phyloP scores from a whole-genome alignment of 2,888 invertebrate species.

The Spodoptera littoralis region DNA sequence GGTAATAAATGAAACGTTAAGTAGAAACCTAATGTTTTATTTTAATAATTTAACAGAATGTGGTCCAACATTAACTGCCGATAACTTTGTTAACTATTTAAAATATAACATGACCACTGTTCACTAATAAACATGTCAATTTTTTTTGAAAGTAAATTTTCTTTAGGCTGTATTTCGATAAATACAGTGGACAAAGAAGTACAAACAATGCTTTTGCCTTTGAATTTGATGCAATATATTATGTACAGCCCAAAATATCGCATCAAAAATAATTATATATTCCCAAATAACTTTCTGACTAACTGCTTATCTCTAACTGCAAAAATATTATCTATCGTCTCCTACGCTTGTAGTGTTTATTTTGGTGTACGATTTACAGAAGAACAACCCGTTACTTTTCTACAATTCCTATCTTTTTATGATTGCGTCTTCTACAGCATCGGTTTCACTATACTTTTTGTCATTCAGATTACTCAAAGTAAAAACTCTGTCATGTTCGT shows the following conservation, averaged over 20 bases:
- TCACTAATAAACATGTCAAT: neutral
- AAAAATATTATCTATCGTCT: neutral
- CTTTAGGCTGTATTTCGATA: neutral
- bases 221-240: slow-evolving; percentile 21
- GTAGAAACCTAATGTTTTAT: no score
- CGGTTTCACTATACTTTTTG: slow-evolving; percentile 12
- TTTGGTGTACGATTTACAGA: no score
- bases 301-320: neutral
- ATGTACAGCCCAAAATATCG: neutral
- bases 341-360: no score
- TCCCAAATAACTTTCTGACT: neutral
- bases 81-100: no score
- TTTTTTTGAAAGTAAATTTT: no score
- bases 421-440: neutral
- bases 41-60: no score
- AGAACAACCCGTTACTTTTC: neutral
- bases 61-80: no score
- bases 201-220: slow-evolving; percentile 22
- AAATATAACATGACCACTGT: no score
- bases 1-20: no score
- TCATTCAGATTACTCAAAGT: neutral
- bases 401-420: neutral
- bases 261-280: neutral
- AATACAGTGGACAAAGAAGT: slow-evolving; percentile 18
- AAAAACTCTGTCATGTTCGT: slow-evolving; percentile 14